Evolutionary conservation across 1,140 invertebrate species (phyloP), one percentile per base, ranked within the genome.

Genomic region (Drosophila mauritiana): DNA sequence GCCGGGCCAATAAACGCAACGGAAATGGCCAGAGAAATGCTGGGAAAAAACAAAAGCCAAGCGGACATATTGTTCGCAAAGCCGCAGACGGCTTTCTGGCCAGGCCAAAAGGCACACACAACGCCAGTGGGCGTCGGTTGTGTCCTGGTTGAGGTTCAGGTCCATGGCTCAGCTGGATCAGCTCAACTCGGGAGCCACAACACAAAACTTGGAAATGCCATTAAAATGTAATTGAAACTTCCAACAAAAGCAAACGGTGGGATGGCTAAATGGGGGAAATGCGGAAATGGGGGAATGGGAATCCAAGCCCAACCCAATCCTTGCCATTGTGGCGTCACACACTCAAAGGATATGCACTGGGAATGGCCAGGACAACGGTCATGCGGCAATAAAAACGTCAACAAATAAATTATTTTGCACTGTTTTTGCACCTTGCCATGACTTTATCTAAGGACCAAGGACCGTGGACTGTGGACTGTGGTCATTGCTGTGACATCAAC

Each of bases 151-250:
- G 37, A 25, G 27, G 37, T 40, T 62, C 61, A 43, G 62, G 31
- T 37, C 37, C 53, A 20, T n/a, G 37, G 64, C 64, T 68, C 64
- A 68, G 64, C 46, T 65, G 65, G 65, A 65, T 52, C 59, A 68
- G 46, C 48, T 43, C 58, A 37, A 39, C 42, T 27, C 73, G 49
- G 69, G 56, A 61, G 64, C 51, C 63, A 51, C 75, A 88, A 88
- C 78, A 53, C 52, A 73, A 74, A 85, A 81, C 84, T 89, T 83
- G 80, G 76, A 90, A 91, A 89, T 85, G 80, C 67, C 89, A 91
- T 91, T 91, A 91, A 91, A 91, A 91, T 82, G 89, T 91, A 91
- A 91, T 91, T 89, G 89, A 91, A 89, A 91, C 89, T 89, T 90
- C 65, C 80, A 74, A 62, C 57, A 74, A 74, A 63, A 80, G 83